phyloP scores from a whole-genome alignment of 2,797 vertebrate species.

The Uromys caudimaculatus region DNA sequence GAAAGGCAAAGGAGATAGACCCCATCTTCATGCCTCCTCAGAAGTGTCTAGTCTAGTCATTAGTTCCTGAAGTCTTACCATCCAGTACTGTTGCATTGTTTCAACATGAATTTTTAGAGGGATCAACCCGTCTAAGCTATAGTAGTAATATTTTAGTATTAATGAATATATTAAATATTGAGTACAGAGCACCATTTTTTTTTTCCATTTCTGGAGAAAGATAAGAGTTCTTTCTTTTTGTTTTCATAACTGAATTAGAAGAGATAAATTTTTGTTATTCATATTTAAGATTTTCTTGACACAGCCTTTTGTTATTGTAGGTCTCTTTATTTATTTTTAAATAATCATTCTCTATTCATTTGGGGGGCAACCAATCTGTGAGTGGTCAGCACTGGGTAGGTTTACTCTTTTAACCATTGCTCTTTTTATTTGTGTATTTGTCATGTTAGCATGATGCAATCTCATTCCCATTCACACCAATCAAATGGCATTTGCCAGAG shows the following conservation, averaged over 20 bases:
- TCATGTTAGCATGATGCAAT: background rate
- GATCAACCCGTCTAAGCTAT: background rate
- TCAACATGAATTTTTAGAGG: background rate
- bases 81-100: background rate
- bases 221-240: background rate
- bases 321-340: background rate
- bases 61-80: background rate
- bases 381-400: background rate
- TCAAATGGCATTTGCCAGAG: background rate
- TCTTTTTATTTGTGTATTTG: background rate
- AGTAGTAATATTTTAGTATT: conserved; percentile 16
- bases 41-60: background rate
- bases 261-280: conserved; percentile 27
- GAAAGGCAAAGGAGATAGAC: background rate
- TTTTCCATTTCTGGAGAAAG: conserved; percentile 45
- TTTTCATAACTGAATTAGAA: conserved; percentile 52
- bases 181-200: conserved; percentile 25
- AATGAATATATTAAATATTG: conserved; percentile 17
- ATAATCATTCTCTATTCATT: background rate
- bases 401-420: background rate
- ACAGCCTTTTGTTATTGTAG: conserved; percentile 32
- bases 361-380: background rate
- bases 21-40: background rate
- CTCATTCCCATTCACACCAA: background rate
- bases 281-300: conserved; percentile 33